Evolutionary conservation across 2,797 vertebrate species (phyloP).

Genomic region (Bradypus variegatus): DNA sequence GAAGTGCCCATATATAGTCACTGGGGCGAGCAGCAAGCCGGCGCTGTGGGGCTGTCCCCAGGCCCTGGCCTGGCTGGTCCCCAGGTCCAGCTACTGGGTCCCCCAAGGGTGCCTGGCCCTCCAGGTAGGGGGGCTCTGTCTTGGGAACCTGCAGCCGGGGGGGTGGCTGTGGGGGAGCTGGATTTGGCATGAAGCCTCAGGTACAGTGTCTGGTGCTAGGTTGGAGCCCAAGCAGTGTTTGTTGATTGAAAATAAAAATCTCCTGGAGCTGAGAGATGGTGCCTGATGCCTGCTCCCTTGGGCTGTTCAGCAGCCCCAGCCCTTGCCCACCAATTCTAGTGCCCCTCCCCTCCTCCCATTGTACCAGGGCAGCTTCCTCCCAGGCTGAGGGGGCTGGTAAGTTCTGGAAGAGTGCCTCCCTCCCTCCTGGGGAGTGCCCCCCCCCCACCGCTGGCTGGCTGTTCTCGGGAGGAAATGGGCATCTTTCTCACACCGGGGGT

Average conservation of each 20-base stretch:
- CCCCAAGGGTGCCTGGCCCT: not conserved
- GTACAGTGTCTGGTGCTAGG: not conserved
- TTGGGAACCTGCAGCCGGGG: too few relatives aligned
- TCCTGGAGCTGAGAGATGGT: not conserved
- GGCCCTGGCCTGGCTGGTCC: slow-evolving; percentile 41
- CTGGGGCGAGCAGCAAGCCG: slow-evolving; percentile 47
- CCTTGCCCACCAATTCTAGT: not conserved
- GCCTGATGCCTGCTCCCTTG: not conserved
- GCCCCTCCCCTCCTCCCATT: fast-evolving
- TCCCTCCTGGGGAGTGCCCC: not conserved
- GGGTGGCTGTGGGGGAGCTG: not conserved
- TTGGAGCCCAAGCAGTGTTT: not conserved
- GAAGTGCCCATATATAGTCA: slow-evolving; percentile 74
- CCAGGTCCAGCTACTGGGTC: not conserved
- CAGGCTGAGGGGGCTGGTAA: too few relatives aligned
- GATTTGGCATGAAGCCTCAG: not conserved
- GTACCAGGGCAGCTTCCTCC: too few relatives aligned
- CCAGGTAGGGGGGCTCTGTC: not conserved
- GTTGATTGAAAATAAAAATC: slow-evolving; percentile 52
- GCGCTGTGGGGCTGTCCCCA: not conserved
- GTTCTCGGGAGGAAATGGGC: not conserved
- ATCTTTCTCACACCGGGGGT: too few relatives aligned
- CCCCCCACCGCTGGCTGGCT: too few relatives aligned
- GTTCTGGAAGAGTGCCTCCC: not conserved
- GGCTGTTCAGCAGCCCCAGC: not conserved